Percentiles rank a stretch among this genome's conserved stretches.
Conservation (phyloP, 2,888 invertebrate genomes). For the Drosophila borealis region DNA sequence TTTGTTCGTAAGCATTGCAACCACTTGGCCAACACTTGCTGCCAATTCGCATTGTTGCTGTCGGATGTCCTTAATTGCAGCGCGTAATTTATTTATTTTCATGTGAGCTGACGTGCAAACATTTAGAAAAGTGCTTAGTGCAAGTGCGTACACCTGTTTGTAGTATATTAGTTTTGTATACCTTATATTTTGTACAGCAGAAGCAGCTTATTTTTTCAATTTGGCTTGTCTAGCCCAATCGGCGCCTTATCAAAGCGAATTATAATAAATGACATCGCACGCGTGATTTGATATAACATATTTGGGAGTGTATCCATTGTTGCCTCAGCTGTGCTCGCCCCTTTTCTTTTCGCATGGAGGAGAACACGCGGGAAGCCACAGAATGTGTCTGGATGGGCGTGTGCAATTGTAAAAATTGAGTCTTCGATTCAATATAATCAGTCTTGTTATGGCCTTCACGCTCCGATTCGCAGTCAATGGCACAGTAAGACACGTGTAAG, state of each 20-base stretch:
- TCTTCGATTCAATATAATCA: constrained; percentile 72
- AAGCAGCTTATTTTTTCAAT: too few species aligned
- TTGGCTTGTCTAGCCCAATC: too few species aligned
- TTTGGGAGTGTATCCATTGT: background rate
- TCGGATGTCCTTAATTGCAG: background rate
- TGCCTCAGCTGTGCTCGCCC: background rate
- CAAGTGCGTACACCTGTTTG: background rate
- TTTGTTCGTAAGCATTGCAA: background rate
- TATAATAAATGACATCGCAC: too few species aligned
- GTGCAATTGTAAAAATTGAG: constrained; percentile 75
- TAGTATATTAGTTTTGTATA: background rate
- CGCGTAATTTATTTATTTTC: constrained; percentile 4
- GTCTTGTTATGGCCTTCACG: constrained; percentile 73
- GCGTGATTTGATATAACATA: too few species aligned
- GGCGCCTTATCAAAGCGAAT: too few species aligned
- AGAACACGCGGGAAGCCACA: constrained; percentile 26
- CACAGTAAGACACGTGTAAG: constrained; percentile 53
- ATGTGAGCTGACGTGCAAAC: constrained; percentile 44
- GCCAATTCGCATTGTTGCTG: background rate
- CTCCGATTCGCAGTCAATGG: constrained; percentile 67
- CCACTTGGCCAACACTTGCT: background rate
- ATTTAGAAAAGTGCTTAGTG: constrained; percentile 7
- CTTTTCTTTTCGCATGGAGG: background rate
- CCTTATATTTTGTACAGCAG: too few species aligned
- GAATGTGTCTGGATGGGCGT: constrained; percentile 40